Evolutionary conservation across 2,113 vertebrate genomes (phyloP).

Genomic region (Athene cunicularia): DNA sequence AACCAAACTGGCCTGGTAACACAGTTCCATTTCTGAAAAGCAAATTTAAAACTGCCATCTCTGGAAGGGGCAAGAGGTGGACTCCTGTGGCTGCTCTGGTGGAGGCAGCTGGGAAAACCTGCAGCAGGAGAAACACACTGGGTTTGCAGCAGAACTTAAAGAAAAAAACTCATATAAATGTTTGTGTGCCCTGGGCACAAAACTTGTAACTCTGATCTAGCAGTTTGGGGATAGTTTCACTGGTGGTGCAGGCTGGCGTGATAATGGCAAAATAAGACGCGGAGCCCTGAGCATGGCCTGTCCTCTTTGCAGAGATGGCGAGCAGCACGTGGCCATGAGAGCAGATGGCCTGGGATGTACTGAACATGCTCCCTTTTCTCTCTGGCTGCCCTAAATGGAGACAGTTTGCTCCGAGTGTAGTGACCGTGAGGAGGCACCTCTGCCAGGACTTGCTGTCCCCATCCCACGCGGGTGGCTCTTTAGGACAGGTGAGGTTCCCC

Average conservation of each 20-base stretch:
- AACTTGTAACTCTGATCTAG: background rate
- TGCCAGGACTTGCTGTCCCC: background rate
- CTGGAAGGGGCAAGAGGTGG: background rate
- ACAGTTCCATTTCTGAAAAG: background rate
- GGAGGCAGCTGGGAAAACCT: background rate
- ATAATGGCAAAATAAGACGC: rapidly evolving
- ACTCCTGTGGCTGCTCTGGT: background rate
- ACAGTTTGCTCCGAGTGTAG: rapidly evolving
- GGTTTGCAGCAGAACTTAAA: background rate
- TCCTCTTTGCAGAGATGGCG: background rate
- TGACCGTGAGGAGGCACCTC: rapidly evolving
- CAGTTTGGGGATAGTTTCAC: background rate
- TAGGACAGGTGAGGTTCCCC: background rate
- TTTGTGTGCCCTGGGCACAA: background rate
- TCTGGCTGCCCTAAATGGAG: rapidly evolving
- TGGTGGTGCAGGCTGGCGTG: rapidly evolving
- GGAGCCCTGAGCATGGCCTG: background rate
- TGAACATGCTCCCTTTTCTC: background rate
- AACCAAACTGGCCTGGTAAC: background rate
- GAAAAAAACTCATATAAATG: background rate
- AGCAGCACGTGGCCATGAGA: rapidly evolving
- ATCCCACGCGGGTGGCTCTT: rapidly evolving
- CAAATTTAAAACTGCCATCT: background rate
- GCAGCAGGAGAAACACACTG: background rate
- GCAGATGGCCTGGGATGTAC: no score